Evolutionary conservation across 2,113 vertebrate species (phyloP).

Genomic region (Manacus vitellinus): DNA sequence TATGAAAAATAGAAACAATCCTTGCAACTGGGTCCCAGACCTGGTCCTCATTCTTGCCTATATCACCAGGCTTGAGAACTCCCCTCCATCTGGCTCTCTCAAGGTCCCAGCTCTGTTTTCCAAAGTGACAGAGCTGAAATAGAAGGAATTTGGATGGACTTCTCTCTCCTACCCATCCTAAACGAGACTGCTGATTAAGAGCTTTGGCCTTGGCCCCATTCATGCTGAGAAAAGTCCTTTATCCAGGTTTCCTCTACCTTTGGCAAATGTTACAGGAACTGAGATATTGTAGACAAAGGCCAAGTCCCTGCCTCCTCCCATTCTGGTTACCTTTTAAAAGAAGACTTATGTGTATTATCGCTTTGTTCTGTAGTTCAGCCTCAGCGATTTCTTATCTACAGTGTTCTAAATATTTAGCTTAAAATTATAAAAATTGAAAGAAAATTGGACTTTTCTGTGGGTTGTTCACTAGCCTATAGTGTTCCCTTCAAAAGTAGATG

Average conservation of each 20-base stretch:
- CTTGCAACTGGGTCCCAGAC: neutral
- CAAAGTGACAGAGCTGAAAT: neutral
- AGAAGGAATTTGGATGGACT: neutral
- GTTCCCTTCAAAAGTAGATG: neutral
- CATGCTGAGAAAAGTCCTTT: neutral
- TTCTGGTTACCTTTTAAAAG: neutral
- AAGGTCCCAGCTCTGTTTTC: neutral
- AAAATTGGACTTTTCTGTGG: neutral
- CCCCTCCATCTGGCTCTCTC: neutral
- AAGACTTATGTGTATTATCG: fast-evolving
- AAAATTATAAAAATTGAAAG: neutral
- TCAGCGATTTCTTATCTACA: neutral
- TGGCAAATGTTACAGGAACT: neutral
- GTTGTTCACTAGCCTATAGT: fast-evolving
- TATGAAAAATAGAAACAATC: neutral
- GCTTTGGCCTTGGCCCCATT: neutral
- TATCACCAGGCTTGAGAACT: neutral
- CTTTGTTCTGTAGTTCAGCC: neutral
- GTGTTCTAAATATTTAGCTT: neutral
- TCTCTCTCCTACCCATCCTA: neutral
- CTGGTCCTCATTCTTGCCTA: neutral
- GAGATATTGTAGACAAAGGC: neutral
- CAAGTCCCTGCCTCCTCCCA: neutral
- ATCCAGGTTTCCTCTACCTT: neutral
- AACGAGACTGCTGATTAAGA: slow-evolving; percentile 1